These are phyloP conservation scores for Neogobius melanostomus DNA, from an alignment of 2,113 vertebrate genomes.

Conservation along the genomic window DNA sequence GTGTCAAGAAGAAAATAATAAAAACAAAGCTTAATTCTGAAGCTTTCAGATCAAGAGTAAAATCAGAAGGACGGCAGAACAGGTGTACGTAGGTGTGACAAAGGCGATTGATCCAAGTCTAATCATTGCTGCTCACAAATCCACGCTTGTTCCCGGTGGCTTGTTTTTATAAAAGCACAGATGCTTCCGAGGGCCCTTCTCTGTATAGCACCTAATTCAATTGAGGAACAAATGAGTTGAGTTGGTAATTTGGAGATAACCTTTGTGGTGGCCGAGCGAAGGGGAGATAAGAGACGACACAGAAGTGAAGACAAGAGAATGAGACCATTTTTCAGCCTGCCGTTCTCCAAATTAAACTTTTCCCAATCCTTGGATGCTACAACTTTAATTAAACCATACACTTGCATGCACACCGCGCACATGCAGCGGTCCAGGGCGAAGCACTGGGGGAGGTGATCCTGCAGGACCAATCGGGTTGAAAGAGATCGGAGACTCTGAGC, in stretches of 20 bases:
- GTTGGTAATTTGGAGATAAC: conserved; percentile 80
- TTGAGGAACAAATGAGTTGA: conserved; percentile 79
- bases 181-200: conserved; percentile 46
- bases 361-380: conserved; percentile 35
- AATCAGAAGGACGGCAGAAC: conserved; percentile 16
- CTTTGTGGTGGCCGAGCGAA: conserved; percentile 65
- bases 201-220: conserved; percentile 70
- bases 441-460: conserved; percentile 61
- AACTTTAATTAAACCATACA: conserved; percentile 80
- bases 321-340: conserved; percentile 71
- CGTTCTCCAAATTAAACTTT: conserved; percentile 71
- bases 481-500: conserved; percentile 54
- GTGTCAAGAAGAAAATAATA: no score
- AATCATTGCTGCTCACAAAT: conserved; percentile 50
- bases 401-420: conserved; percentile 60
- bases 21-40: no score
- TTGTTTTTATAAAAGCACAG: conserved; percentile 54
- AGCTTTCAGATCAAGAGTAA: no score
- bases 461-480: conserved; percentile 54
- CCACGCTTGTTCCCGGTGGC: conserved; percentile 21
- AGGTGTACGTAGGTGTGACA: conserved; percentile 34
- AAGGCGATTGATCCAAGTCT: conserved; percentile 64
- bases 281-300: conserved; percentile 68
- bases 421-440: conserved; percentile 33
- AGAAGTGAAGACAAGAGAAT: conserved; percentile 76